A percentile compares a stretch with the other conserved stretches of the same genome.
Conservation (phyloP, 1,140 invertebrate genomes). For the Condylostylus longicornis region DNA sequence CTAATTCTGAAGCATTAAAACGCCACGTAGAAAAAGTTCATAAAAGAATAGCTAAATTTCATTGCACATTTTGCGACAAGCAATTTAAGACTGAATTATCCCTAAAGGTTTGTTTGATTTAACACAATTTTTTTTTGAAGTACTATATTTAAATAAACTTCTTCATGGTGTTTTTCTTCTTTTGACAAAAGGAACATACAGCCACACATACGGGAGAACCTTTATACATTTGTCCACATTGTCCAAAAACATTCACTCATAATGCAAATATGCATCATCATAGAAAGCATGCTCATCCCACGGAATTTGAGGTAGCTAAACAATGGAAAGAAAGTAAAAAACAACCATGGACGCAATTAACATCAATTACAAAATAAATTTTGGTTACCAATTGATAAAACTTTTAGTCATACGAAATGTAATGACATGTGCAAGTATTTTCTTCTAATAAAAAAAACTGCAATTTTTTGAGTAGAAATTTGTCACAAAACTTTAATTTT, state of each 20-base stretch:
- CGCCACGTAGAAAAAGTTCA: not conserved
- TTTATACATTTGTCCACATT: not conserved
- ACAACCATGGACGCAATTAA: no score
- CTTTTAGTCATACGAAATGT: no score
- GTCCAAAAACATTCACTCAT: not conserved
- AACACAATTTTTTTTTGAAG: not conserved
- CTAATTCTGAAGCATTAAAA: not conserved
- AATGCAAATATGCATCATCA: not conserved
- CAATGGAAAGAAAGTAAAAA: no score
- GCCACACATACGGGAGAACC: not conserved
- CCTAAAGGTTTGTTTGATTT: not conserved
- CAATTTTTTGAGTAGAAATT: no score
- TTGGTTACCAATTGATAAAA: no score
- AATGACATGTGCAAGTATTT: no score
- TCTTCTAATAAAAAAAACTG: no score
- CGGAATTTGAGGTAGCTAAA: no score
- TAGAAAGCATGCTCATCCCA: no score
- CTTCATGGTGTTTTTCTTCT: no score
- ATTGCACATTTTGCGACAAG: not conserved
- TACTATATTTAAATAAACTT: not conserved
- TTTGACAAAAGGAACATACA: not conserved
- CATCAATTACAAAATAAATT: no score
- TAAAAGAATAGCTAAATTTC: not conserved
- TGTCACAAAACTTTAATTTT: no score
- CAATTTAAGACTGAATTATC: not conserved